phyloP scores from a whole-genome alignment of 2,888 invertebrate species.

The Leptopilina drosophilae region DNA sequence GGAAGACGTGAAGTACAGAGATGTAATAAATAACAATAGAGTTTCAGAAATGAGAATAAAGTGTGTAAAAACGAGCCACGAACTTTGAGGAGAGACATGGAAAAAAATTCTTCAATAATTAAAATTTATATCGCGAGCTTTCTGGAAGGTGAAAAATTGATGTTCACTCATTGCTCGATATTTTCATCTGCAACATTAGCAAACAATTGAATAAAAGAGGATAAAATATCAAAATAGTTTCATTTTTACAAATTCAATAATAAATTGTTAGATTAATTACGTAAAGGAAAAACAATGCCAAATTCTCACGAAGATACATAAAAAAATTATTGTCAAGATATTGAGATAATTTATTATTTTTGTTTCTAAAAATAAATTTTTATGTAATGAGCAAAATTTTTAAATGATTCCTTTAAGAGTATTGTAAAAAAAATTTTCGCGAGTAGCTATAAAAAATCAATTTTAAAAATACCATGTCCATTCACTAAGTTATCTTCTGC shows the following conservation, averaged over 20 bases:
- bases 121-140: neutral
- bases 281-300: too few relatives aligned
- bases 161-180: too few relatives aligned
- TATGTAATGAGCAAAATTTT: neutral
- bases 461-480: slow-evolving; percentile 17
- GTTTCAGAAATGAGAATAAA: neutral
- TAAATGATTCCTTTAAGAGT: neutral
- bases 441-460: slow-evolving; percentile 1
- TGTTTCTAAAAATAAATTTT: too few relatives aligned
- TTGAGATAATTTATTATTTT: too few relatives aligned
- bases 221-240: too few relatives aligned
- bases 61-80: neutral
- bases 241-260: too few relatives aligned
- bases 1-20: neutral
- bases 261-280: too few relatives aligned
- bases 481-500: slow-evolving; percentile 11
- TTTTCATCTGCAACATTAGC: too few relatives aligned
- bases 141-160: too few relatives aligned
- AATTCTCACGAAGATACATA: too few relatives aligned
- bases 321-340: too few relatives aligned
- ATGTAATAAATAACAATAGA: slow-evolving; percentile 13
- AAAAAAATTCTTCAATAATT: neutral
- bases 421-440: neutral
- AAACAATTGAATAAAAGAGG: too few relatives aligned
- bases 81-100: neutral